Base-by-base conservation (phyloP, 2,113 vertebrate species). In the Eidolon helvum region DNA sequence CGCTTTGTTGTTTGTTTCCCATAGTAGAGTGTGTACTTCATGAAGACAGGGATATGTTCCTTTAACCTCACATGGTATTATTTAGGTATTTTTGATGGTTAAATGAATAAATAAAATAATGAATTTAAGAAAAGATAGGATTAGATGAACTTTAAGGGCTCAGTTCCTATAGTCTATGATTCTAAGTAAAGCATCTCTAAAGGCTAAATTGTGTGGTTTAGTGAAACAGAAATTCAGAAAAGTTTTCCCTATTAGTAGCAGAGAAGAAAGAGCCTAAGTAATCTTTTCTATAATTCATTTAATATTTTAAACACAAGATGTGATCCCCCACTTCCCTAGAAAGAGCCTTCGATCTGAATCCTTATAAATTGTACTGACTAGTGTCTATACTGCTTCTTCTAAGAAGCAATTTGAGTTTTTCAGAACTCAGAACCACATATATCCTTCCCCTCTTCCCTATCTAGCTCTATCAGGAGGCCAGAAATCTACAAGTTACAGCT, bases 401-500 rank as follows among this genome's bases (percentile, higher is more conserved):
- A 38, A 92, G 55, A 86, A 95, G 48, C 30, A 72, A 75, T 75
- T 90, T 80, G 38, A 92, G 59, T 53, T 72, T 84, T 87, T 84
- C 50, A 87, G 55, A 95, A 90, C 26, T 30, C 21, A 50, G 18
- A 90, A 48, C 38, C 57, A 85, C 0, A 22, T 57, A 50, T 5
- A 8, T 7, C 24, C 40, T 12, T 78, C 78, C 16, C 10, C 1
- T 57, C 40, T 85, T 86, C 63, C 93, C 74, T 82, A 94, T 72
- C 86, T 96, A 95, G 69, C 68, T 83, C 74, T 95, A 89, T 87
- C 95, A 97, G 87, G 92, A 97, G 95, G 92, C 71, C 94, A 98
- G 80, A 97, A 98, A 97, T 97, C 90, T 96, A 96, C 86, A 96
- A 96, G 90, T 96, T 98, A 68, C 74, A 96, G 85, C 93, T 96